Base-by-base conservation (phyloP, 2,113 vertebrate genomes). In the Seriola quinqueradiata region DNA sequence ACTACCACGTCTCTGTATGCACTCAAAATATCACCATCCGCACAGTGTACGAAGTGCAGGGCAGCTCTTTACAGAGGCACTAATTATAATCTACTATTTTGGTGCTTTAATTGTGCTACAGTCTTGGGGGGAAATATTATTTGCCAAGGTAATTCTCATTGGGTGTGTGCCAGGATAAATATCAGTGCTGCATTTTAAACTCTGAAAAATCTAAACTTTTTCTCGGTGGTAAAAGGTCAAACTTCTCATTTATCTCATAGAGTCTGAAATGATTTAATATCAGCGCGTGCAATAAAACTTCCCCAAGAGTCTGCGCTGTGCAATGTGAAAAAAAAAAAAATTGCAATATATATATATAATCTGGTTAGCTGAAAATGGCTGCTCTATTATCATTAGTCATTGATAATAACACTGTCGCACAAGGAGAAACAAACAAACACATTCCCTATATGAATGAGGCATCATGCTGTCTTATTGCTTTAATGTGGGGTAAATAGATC, bases 71-170 rank as follows among this genome's bases (percentile, higher is more conserved):
- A 79, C 60, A 34, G 34, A 70, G 61, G 52, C 77, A 44, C 59
- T 81, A 87, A 91, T 89, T 81, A 83, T 60, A 80, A 87, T 70
- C 50, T 80, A 50, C 81, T 85, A 75, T 90, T 89, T 83, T 52
- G 70, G 57, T 66, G 46, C 58, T 73, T 25, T 75, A 81, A 90
- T 87, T 91, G 87, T 88, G 16, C 77, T 70, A 34, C 59, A 60
- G 70, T 86, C 70, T 34, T 25, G 65, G 23, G 71, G 72, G 59
- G 23, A 72, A 58, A 44, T 77, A 61, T 79, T 65, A 46, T 81
- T 65, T 1, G 10, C 58, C 19, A 8, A 28, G 6, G 70, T 82
- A 75, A 83, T 79, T 52, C 46, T 73, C 10, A 36, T 72, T 88
- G 69, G 66, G 64, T 17, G 19, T 16, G 34, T 64, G 57, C 66